phyloP scores from a whole-genome alignment of 1,140 invertebrate genomes.

The Cephus cinctus region DNA sequence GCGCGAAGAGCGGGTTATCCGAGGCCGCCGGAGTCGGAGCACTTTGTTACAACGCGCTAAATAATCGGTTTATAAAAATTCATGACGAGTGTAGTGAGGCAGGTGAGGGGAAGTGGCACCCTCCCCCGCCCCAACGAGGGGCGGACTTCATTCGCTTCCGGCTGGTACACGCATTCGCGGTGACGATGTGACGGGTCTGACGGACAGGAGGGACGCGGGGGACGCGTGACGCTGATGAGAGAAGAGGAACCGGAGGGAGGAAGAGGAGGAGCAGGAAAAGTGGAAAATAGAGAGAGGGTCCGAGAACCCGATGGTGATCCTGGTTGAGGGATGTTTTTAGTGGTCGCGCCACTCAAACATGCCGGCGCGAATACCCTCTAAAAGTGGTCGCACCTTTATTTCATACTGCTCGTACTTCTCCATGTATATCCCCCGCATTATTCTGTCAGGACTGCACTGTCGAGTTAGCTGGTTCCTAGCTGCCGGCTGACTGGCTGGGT shows the following conservation, averaged over 20 bases:
- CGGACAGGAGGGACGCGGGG: constrained; percentile 11
- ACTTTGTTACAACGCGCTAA: constrained; percentile 39
- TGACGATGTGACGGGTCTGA: constrained; percentile 15
- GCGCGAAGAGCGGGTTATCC: background rate
- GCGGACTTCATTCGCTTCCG: too few species aligned
- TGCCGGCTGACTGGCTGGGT: too few species aligned
- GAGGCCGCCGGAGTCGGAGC: background rate
- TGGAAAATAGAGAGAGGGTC: constrained; percentile 13
- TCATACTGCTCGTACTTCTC: too few species aligned
- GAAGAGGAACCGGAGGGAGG: constrained; percentile 13
- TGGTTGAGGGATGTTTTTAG: constrained; percentile 34
- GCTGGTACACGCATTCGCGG: constrained; percentile 1
- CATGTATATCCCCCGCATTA: too few species aligned
- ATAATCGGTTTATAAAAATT: constrained; percentile 50
- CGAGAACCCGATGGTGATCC: constrained; percentile 13
- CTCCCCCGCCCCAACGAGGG: too few species aligned
- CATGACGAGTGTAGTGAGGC: constrained; percentile 28
- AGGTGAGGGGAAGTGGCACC: too few species aligned
- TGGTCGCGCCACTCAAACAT: constrained; percentile 31
- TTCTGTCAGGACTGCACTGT: too few species aligned
- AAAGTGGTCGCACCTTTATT: too few species aligned
- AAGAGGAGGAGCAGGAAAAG: constrained; percentile 11
- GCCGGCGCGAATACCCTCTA: constrained; percentile 26
- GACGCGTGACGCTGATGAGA: constrained; percentile 4
- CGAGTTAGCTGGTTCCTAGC: too few species aligned